A percentile compares a stretch with the other conserved stretches of the same genome.
These are phyloP conservation scores for Neoascia interrupta DNA, from an alignment of 2,888 invertebrate species.

Conservation along the genomic window DNA sequence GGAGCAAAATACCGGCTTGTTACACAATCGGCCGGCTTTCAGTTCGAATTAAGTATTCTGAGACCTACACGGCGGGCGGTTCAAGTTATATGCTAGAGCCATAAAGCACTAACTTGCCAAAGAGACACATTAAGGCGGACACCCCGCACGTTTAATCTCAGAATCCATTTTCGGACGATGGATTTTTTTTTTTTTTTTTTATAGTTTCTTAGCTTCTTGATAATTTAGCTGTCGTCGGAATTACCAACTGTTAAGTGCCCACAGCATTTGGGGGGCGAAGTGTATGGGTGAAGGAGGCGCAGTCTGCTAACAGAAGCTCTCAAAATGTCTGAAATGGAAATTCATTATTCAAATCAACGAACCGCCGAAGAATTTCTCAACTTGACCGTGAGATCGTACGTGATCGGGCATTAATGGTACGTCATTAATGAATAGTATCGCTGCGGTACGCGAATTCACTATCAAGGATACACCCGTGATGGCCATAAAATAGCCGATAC, in stretches of 20 bases:
- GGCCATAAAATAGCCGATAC: conserved; percentile 28
- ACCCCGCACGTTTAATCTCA: too few species aligned
- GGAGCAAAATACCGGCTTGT: conserved; percentile 1
- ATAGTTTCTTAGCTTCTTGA: neutral
- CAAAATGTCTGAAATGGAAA: conserved; percentile 16
- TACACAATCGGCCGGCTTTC: conserved; percentile 10
- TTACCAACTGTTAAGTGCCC: conserved; percentile 14
- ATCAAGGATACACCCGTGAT: conserved; percentile 54
- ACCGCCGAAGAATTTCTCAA: conserved; percentile 54
- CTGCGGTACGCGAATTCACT: conserved; percentile 45
- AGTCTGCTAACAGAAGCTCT: neutral
- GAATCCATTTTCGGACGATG: neutral
- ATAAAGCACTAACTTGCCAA: conserved; percentile 1
- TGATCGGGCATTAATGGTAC: conserved; percentile 47
- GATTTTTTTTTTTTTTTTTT: neutral
- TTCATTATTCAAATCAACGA: conserved; percentile 63
- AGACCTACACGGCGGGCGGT: conserved; percentile 3
- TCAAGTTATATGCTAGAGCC: conserved; percentile 8
- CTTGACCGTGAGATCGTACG: conserved; percentile 64
- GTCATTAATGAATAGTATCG: conserved; percentile 29
- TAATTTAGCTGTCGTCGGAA: conserved; percentile 28
- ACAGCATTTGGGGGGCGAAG: neutral
- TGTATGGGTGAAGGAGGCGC: neutral
- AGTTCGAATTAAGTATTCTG: conserved; percentile 15
- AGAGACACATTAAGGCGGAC: neutral